phyloP scores from a whole-genome alignment of 2,888 invertebrate genomes.

The Amorpha juglandis region DNA sequence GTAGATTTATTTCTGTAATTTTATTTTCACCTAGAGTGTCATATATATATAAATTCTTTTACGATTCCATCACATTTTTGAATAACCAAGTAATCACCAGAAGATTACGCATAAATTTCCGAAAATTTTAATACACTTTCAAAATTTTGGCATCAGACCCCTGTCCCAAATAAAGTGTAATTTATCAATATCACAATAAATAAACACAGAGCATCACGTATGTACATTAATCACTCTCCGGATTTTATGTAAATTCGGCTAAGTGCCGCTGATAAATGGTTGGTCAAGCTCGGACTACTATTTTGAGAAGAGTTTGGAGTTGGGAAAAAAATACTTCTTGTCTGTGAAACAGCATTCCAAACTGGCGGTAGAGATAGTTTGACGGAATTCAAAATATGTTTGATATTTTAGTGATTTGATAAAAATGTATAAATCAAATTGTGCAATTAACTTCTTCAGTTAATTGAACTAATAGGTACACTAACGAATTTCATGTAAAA shows the following conservation, averaged over 20 bases:
- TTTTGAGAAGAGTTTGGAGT: constrained; percentile 39
- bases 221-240: constrained; percentile 71
- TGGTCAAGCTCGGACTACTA: constrained; percentile 61
- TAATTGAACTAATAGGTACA: too few species aligned
- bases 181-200: constrained; percentile 46
- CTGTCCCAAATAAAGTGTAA: constrained; percentile 44
- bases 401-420: too few species aligned
- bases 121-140: constrained; percentile 5
- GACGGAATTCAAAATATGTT: too few species aligned
- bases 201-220: constrained; percentile 30
- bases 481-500: too few species aligned
- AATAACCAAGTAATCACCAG: neutral
- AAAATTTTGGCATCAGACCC: constrained; percentile 21
- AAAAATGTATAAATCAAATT: too few species aligned
- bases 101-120: neutral
- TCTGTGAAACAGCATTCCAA: too few species aligned
- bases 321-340: constrained; percentile 30
- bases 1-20: too few species aligned
- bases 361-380: too few species aligned
- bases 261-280: constrained; percentile 80
- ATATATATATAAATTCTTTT: too few species aligned
- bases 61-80: too few species aligned
- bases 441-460: too few species aligned
- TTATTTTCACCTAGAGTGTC: too few species aligned
- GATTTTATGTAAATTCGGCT: constrained; percentile 79